Base-by-base conservation (phyloP, 2,888 invertebrate species). In the Agriopis leucophaearia region DNA sequence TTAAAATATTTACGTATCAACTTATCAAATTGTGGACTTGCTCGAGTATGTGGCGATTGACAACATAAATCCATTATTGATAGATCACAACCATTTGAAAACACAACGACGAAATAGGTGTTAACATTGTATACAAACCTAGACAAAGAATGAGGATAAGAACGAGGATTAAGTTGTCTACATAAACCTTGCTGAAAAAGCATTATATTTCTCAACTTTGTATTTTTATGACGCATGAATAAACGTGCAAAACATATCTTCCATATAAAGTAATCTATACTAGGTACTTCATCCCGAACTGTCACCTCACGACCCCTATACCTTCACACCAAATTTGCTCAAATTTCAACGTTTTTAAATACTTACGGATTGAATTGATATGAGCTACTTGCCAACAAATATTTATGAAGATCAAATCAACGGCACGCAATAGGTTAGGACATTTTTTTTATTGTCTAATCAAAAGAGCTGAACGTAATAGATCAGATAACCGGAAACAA, bases 141-240 rank as follows among this genome's bases (percentile, higher is more conserved):
- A 58, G 48, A 36, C 47, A 58, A 58, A 58, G 58, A 47, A 58
- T 47, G 16, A 47, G 58, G 58, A 58, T 58, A 58, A 58, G 47
- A 12, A 0, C 4, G 15, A 36, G 48, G 48, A 58, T 58, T 48
- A 58, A 58, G 16, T 48, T 48, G 47, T 58, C 58, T 8, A 58
- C 48, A 58, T 58, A 58, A 38, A 58, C 47, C 58, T 58, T 58
- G 57, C 35, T n/a, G n/a, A 16, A 58, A 38, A 58, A 38, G 58
- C n/a, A 57, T 44, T 15, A 57, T 47, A 45, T 16, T 9, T 48
- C 47, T 10, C 13, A 58, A 38, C 47, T 48, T 58, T 15, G 58
- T 38, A 47, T 58, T 36, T 13, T 47, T 38, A 58, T 47, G 58
- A 47, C 36, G 44, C 57, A 47, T 47, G 16, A 58, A 8, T n/a